phyloP scores from a whole-genome alignment of 1,140 invertebrate species.

The Bathynomus jamesi region DNA sequence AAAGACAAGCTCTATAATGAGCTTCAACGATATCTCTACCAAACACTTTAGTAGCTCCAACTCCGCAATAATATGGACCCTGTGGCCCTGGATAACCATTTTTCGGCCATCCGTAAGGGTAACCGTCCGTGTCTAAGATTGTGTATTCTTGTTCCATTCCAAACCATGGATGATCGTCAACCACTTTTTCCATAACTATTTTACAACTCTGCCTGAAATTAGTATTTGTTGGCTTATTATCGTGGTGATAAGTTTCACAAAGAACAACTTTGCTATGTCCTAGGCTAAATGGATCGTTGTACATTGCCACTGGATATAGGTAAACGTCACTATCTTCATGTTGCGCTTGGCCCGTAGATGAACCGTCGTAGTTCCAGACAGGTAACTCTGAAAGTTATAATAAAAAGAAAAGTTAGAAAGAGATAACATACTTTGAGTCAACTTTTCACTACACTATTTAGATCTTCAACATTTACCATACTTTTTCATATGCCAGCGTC shows the following conservation, averaged over 20 bases:
- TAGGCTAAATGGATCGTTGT: constrained; percentile 83
- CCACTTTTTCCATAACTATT: constrained; percentile 55
- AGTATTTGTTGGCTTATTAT: constrained; percentile 39
- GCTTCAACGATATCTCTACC: constrained; percentile 89
- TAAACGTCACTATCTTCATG: constrained; percentile 51
- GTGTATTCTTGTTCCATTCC: constrained; percentile 93
- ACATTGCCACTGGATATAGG: constrained; percentile 63
- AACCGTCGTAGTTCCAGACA: constrained; percentile 93
- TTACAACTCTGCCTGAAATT: constrained; percentile 47
- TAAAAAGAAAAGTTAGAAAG: too few species aligned
- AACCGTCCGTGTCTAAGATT: constrained; percentile 73
- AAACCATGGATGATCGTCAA: constrained; percentile 82
- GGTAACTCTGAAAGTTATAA: constrained; percentile 73
- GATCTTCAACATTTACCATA: too few species aligned
- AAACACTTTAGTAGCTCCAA: constrained; percentile 86
- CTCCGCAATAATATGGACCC: constrained; percentile 92
- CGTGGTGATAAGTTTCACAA: constrained; percentile 60
- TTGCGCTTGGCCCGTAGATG: constrained; percentile 68
- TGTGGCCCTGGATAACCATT: constrained; percentile 83
- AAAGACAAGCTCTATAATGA: constrained; percentile 73
- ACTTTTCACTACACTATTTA: too few species aligned
- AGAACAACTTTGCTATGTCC: constrained; percentile 85
- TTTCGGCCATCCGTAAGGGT: constrained; percentile 92
- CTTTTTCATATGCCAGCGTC: too few species aligned
- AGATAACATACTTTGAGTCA: too few species aligned